These are phyloP conservation scores for Hemithea aestivaria DNA, from an alignment of 2,888 invertebrate species.

Conservation along the genomic window DNA sequence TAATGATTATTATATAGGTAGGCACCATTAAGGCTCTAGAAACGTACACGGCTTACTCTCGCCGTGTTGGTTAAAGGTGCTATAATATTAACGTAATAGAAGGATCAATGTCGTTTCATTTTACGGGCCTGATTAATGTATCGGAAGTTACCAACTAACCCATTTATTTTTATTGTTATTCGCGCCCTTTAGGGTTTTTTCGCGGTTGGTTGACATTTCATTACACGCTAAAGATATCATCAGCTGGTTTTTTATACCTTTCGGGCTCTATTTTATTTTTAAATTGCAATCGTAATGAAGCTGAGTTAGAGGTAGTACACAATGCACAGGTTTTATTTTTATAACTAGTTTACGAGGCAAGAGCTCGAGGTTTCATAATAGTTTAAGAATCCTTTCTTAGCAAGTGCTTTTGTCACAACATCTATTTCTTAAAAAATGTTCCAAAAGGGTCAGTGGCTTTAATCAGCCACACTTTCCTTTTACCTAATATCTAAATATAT, in stretches of 20 bases:
- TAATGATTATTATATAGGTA: too few species aligned
- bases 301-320: conserved; percentile 10
- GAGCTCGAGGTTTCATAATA: too few species aligned
- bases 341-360: too few species aligned
- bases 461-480: too few species aligned
- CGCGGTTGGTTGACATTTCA: conserved; percentile 21
- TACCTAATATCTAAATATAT: too few species aligned
- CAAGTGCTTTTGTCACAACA: too few species aligned
- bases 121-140: conserved; percentile 32
- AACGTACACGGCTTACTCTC: conserved; percentile 16
- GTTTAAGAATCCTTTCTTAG: too few species aligned
- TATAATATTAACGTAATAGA: conserved; percentile 27
- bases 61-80: conserved; percentile 27
- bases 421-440: too few species aligned
- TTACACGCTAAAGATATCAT: conserved; percentile 24
- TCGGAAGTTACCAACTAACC: conserved; percentile 32
- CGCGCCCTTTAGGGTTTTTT: conserved; percentile 24
- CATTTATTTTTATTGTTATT: conserved; percentile 31
- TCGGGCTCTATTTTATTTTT: background rate
- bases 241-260: conserved; percentile 16
- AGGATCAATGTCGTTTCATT: conserved; percentile 32
- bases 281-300: too few species aligned
- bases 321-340: too few species aligned
- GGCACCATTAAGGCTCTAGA: background rate
- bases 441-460: too few species aligned